These are phyloP conservation scores for Nymphalis c-album DNA, from an alignment of 2,888 invertebrate genomes.

Conservation along the genomic window DNA sequence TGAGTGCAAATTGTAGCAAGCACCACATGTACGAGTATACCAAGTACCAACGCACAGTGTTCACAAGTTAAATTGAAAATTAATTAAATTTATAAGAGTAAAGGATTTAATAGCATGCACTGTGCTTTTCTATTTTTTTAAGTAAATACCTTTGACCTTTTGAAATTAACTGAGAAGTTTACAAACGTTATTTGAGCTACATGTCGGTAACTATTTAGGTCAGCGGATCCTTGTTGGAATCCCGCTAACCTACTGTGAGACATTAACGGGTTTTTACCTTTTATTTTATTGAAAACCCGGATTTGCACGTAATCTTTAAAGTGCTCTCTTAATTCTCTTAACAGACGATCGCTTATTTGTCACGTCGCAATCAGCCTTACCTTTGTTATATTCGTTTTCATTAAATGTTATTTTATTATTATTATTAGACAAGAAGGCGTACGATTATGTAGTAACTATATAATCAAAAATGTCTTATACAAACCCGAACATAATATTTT, in stretches of 20 bases:
- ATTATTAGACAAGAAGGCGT: too few relatives aligned
- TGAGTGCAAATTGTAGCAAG: too few relatives aligned
- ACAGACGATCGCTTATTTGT: constrained; percentile 26
- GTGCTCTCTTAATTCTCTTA: constrained; percentile 26
- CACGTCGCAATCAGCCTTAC: neutral
- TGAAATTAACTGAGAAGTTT: neutral
- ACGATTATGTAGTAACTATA: too few relatives aligned
- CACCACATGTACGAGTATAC: too few relatives aligned
- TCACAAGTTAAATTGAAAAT: too few relatives aligned
- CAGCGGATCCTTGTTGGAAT: constrained; percentile 9
- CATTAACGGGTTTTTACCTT: constrained; percentile 26
- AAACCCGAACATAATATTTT: too few relatives aligned
- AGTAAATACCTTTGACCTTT: neutral
- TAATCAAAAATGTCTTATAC: too few relatives aligned
- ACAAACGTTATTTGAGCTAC: constrained; percentile 7
- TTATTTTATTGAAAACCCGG: constrained; percentile 35
- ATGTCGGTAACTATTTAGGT: constrained; percentile 22
- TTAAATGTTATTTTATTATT: neutral
- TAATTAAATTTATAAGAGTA: too few relatives aligned
- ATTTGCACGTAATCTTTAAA: constrained; percentile 35
- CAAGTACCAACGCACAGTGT: too few relatives aligned
- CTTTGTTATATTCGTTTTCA: neutral
- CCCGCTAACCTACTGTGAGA: constrained; percentile 18
- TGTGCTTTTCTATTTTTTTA: too few relatives aligned
- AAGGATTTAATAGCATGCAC: too few relatives aligned